Conservation (phyloP, 2,113 vertebrate species). For the Austrofundulus limnaeus region DNA sequence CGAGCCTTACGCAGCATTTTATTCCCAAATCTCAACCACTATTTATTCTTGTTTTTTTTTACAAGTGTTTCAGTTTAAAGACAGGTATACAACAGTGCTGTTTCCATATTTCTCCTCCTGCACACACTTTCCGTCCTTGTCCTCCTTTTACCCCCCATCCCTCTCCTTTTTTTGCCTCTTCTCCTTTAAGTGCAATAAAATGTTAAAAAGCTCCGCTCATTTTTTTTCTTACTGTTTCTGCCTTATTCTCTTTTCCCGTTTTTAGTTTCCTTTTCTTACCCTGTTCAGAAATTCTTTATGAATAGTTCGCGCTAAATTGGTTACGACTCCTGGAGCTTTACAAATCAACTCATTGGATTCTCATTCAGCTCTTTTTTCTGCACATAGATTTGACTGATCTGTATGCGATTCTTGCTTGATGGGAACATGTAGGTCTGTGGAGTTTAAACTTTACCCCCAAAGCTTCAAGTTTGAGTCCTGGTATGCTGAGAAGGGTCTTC, state of each 20-base stretch:
- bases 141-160: neutral
- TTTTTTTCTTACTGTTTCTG: conserved; percentile 19
- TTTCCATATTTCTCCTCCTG: conserved; percentile 2
- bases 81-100: conserved; percentile 45
- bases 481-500: no score
- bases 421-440: no score
- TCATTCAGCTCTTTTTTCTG: neutral
- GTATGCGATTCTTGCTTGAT: neutral
- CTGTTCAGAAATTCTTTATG: conserved; percentile 1
- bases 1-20: conserved; percentile 65
- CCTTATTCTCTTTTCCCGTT: conserved; percentile 23
- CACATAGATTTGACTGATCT: neutral
- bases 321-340: neutral
- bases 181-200: conserved; percentile 45
- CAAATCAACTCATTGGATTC: neutral
- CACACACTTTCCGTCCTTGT: conserved; percentile 29
- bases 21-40: conserved; percentile 30
- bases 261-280: conserved; percentile 21
- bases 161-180: neutral
- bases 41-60: conserved; percentile 11
- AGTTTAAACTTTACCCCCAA: no score
- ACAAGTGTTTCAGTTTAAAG: conserved; percentile 26
- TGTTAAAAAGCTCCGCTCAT: conserved; percentile 53
- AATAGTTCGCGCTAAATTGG: neutral
- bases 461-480: no score